Evolutionary conservation across 1,140 invertebrate genomes (phyloP).

Genomic region (Lepidurus couesii): DNA sequence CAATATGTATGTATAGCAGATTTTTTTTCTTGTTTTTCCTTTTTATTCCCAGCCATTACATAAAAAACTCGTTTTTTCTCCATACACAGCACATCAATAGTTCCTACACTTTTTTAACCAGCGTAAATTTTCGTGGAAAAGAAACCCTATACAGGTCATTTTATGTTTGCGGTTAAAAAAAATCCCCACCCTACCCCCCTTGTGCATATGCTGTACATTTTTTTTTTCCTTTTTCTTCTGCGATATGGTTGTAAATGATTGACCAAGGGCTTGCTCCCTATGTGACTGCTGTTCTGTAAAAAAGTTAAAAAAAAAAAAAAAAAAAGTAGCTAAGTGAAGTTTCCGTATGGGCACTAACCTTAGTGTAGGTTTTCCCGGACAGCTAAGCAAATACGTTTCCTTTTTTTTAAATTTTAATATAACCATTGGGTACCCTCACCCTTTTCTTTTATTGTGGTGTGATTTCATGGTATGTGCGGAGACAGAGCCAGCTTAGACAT

Average conservation of each 20-base stretch:
- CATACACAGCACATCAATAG: conserved; percentile 8
- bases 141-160: not conserved
- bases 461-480: conserved; percentile 18
- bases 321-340: not conserved
- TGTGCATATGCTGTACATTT: not conserved
- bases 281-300: not conserved
- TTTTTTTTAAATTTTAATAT: not conserved
- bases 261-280: not conserved
- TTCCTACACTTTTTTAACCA: not conserved
- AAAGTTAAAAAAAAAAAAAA: not conserved
- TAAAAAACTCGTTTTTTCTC: not conserved
- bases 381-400: conserved; percentile 1
- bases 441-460: conserved; percentile 5
- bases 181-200: not conserved
- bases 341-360: not conserved
- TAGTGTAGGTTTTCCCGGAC: not conserved
- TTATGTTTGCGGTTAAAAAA: not conserved
- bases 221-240: not conserved
- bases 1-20: not conserved
- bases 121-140: not conserved
- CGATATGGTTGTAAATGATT: conserved; percentile 4
- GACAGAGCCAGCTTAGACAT: conserved; percentile 10
- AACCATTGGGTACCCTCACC: not conserved
- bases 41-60: not conserved
- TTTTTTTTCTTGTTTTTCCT: not conserved